Evolutionary conservation across 2,113 vertebrate genomes (phyloP), one percentile per base, ranked within the genome.

Genomic region (Pygoscelis adeliae): DNA sequence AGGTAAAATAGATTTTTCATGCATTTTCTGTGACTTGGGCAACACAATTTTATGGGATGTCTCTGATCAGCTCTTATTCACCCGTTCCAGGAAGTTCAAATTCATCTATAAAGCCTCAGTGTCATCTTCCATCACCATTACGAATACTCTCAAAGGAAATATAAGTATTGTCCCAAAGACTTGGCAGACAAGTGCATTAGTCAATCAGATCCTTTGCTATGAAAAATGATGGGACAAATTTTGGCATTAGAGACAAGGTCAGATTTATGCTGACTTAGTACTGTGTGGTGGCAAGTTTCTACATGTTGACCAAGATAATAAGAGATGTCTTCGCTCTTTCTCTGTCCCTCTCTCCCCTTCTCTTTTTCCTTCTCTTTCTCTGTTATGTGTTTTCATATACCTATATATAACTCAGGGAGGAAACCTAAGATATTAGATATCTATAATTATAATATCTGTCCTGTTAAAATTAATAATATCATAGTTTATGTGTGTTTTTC

Each of bases 81-180:
- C 23, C 59, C 29, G 8, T 88, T 95, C n/a, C 76, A 97, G 78
- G 89, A 97, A 92, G 91, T 82, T 90, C 22, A 87, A 90, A 92
- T 83, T 92, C 9, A n/a, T 83, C 71, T 90, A 6, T 90, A 63
- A 90, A 79, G 6, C 55, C 14, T 81, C 62, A 55, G 19, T 91
- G 95, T 87, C 92, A 82, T 65, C 71, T 95, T 97, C 74, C 30
- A 82, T 89, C 88, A 93, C 82, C 62, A 87, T 92, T 91, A 97
- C 11, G 15, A 70, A 83, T 55, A 56, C 25, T 49, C 59, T 93
- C 62, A 91, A 89, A 92, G 30, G 46, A 95, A 96, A 92, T 84
- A 18, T 30, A 93, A 81, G 23, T 89, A 47, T 85, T 82, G 79
- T 93, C 63, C 38, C 38, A 87, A 76, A 59, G 42, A 63, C 63